Evolutionary conservation across 2,888 invertebrate genomes (phyloP).

Genomic region (Xanthorhoe designata): DNA sequence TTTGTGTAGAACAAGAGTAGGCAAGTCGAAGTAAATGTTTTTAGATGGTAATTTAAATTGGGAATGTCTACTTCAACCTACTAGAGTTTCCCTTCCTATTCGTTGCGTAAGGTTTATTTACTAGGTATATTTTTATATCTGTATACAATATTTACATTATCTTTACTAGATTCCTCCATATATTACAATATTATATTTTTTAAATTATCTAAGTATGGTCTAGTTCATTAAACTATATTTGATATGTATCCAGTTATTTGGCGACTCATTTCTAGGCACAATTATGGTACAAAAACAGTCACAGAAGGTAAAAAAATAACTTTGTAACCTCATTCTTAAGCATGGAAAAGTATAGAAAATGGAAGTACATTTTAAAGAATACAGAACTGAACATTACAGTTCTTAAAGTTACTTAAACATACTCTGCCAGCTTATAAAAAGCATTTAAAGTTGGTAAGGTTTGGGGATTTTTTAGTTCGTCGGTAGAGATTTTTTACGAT

Average conservation of each 20-base stretch:
- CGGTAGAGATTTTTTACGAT: not conserved
- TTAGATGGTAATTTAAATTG: not conserved
- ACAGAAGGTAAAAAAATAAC: slow-evolving; percentile 15
- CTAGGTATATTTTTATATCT: not conserved
- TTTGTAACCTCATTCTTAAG: not conserved
- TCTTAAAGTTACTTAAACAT: not conserved
- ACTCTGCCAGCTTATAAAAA: not conserved
- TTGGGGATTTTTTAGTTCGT: not conserved
- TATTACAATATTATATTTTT: slow-evolving; percentile 5
- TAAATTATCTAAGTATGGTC: slow-evolving; percentile 10
- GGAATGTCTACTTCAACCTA: not conserved
- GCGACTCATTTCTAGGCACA: slow-evolving; percentile 77
- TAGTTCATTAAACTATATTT: slow-evolving; percentile 40
- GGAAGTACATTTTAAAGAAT: slow-evolving; percentile 4
- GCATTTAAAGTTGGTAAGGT: not conserved
- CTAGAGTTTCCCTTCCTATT: not conserved
- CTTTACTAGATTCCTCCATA: not conserved
- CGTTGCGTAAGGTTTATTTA: slow-evolving; percentile 15
- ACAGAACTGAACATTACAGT: not conserved
- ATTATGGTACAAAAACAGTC: slow-evolving; percentile 56
- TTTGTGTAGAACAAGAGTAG: not conserved
- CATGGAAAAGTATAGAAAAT: slow-evolving; percentile 3
- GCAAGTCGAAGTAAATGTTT: not conserved
- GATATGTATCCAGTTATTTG: slow-evolving; percentile 72
- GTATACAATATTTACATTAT: slow-evolving; percentile 9